Base-by-base conservation (phyloP, 2,113 vertebrate species). In the Lagenorhynchus albirostris region DNA sequence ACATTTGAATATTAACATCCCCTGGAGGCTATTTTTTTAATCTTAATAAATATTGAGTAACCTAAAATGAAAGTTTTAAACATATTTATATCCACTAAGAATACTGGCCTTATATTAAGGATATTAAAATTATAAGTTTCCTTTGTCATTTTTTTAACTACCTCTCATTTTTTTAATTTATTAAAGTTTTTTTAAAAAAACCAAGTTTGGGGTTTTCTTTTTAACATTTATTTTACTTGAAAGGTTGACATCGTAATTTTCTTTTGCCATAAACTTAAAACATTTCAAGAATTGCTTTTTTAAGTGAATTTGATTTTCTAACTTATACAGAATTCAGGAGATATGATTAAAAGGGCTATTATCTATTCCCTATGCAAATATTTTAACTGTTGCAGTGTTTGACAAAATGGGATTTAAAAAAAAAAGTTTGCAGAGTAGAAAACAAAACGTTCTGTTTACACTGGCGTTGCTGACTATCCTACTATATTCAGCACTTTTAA, bases 361-460 rank as follows among this genome's bases (percentile, higher is more conserved):
- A 98, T 98, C 98, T 99, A 98, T 98, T 99, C 99, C 99, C 99
- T 99, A 99, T 99, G 99, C 99, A 99, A 99, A 98, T 99, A 98
- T 98, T 99, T 99, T 99, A 99, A 98, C 98, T 99, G 98, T 99
- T 98, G 98, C 98, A 98, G 98, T 99, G 98, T 99, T 98, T 98
- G 98, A 98, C 98, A 98, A 98, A 98, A 99, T 99, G 98, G 97
- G 98, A 98, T 98, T 99, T 88, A 25, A 80, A 94, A 98, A 97
- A 98, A 98, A 98, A 96, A 95, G 93, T 97, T 98, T 98, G 96
- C 98, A 96, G 98, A 98, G 98, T 98, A 98, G 98, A 97, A 98
- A 98, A 98, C 94, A 97, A 98, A 96, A 97, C 68, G 65, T 98
- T 98, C 98, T 99, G 99, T 99, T 99, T 99, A 99, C 99, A 99